Evolutionary conservation across 2,888 invertebrate genomes (phyloP).

Genomic region (Zygaena filipendulae): DNA sequence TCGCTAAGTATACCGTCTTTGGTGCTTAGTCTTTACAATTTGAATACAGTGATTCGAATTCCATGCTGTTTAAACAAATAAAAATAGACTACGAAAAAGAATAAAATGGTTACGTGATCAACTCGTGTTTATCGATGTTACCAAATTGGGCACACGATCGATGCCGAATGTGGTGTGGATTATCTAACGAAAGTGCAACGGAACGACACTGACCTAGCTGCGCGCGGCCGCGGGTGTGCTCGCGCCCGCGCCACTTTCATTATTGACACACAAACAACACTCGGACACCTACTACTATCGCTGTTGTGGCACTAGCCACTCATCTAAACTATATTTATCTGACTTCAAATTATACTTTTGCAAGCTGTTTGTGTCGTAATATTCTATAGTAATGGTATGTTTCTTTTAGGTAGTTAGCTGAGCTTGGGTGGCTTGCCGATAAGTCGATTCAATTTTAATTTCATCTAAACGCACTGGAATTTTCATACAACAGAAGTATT

Average conservation of each 20-base stretch:
- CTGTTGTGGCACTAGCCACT: conserved; percentile 33
- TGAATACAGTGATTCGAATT: neutral
- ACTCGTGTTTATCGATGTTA: conserved; percentile 20
- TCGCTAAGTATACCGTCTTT: too few species aligned
- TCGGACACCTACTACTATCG: conserved; percentile 38
- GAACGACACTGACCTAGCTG: conserved; percentile 62
- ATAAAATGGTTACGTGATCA: conserved; percentile 4
- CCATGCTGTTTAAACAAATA: conserved; percentile 1
- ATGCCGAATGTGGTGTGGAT: conserved; percentile 44
- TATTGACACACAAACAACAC: conserved; percentile 61
- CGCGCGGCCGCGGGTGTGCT: conserved; percentile 22
- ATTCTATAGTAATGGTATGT: too few species aligned
- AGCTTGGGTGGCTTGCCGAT: too few species aligned
- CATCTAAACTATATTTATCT: too few species aligned
- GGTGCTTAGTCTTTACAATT: too few species aligned
- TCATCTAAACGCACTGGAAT: too few species aligned
- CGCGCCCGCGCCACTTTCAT: conserved; percentile 56
- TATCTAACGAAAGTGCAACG: conserved; percentile 39
- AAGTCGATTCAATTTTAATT: too few species aligned
- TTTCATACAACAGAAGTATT: too few species aligned
- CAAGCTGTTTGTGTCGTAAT: too few species aligned
- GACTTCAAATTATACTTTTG: too few species aligned
- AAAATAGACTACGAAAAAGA: neutral
- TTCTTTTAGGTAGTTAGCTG: too few species aligned
- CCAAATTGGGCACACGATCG: conserved; percentile 45